These are phyloP conservation scores for Ceratosolen fusciceps DNA, from an alignment of 1,140 invertebrate genomes.

Conservation along the genomic window DNA sequence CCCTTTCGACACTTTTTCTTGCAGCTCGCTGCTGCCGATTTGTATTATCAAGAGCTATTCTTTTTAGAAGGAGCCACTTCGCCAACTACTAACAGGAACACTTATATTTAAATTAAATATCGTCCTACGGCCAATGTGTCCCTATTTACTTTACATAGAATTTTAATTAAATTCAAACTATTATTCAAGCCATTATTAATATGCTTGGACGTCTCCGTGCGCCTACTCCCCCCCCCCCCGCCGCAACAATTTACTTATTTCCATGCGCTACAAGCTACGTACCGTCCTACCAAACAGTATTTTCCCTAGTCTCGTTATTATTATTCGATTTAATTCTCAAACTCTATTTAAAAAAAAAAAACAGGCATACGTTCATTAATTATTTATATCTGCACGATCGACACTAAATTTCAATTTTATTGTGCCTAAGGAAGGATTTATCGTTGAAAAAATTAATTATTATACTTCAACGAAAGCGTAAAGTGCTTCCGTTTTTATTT, in stretches of 20 bases:
- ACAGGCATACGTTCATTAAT: too few species aligned
- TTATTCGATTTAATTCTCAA: too few species aligned
- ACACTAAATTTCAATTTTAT: background rate
- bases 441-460: slow-evolving; percentile 7
- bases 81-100: background rate
- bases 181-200: background rate
- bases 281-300: too few species aligned
- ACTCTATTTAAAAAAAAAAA: too few species aligned
- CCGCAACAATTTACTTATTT: too few species aligned
- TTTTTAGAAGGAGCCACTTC: background rate
- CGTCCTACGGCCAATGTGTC: background rate
- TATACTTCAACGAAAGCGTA: background rate
- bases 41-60: slow-evolving; percentile 6
- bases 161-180: background rate
- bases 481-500: background rate
- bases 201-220: background rate
- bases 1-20: background rate
- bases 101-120: background rate
- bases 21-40: background rate
- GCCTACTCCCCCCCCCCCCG: too few species aligned
- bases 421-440: slow-evolving; percentile 2
- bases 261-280: too few species aligned
- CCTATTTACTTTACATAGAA: background rate
- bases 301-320: too few species aligned
- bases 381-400: background rate